Evolutionary conservation across 2,113 vertebrate genomes (phyloP), one percentile per base, ranked within the genome.

Genomic region (Chrysemys picta): DNA sequence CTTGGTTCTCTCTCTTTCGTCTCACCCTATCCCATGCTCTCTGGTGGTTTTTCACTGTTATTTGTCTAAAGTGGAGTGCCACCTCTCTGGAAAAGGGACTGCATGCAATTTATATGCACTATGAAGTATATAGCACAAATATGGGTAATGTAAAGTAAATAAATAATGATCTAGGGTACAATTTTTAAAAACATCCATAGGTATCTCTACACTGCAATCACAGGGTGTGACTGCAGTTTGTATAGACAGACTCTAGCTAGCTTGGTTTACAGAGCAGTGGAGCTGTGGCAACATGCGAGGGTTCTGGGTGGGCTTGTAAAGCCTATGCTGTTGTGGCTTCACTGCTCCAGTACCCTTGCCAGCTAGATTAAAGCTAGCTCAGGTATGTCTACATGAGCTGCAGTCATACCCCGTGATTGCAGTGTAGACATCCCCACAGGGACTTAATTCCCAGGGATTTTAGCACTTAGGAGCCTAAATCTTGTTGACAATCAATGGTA

Each of bases 361-460:
- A 62, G 27, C 59, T 7, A 62, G 13, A 57, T 57, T 57, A 62
- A 29, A 62, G 27, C 29, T 59, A 31, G 12, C 57, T 59, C 5
- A 35, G 62, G 14, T 65, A 65, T n/a, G 62, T 65, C 62, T 69
- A 19, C 35, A 69, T n/a, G 35, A 69, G 62, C 62, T 69, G 35
- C 35, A n/a, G 8, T 69, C 16, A 69, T 31, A 62, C 59, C 31
- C 29, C 35, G 35, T 69, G 35, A 8, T 19, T 69, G 35, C 7
- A 8, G 4, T 69, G 16, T n/a, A 69, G 35, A 17, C 35, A 21
- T 69, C n/a, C 94, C 94, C 92, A 87, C 54, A 38, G 91, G 56
- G 91, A 94, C 93, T 91, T 95, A 87, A 97, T 93, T n/a, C 62
- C 31, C 62, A 90, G 69, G 47, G 90, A 80, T 94, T 89, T 88